Evolutionary conservation across 1,140 invertebrate genomes (phyloP), one percentile per base, ranked within the genome.

Genomic region (Pemphigus obesinymphae): DNA sequence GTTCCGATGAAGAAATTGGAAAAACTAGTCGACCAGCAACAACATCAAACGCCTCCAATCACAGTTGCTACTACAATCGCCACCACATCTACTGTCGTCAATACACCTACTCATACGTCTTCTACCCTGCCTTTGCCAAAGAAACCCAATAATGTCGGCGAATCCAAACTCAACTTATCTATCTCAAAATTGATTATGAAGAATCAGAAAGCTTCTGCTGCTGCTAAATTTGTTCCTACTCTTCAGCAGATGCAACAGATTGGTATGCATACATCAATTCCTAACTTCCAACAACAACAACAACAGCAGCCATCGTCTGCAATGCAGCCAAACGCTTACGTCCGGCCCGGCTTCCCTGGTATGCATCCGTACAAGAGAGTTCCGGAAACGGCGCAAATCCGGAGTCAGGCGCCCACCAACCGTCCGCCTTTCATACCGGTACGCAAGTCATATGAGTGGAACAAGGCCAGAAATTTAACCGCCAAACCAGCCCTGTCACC

Each of bases 1-100:
- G 82, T 84, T 29, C 29, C 82, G 0, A 83, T 83, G 58, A 83
- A 84, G 55, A 81, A 76, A 31, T 8, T 82, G 68, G 82, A 75
- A 76, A 53, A 72, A 34, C 15, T 63, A 37, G 76, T 80, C 20
- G 26, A 61, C 17, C 43, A 48, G 26, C 76, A 63, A 15, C 43
- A 34, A n/a, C n/a, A n/a, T n/a, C n/a, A n/a, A 17, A 63, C 40
- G 0, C 23, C 17, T 0, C n/a, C 37, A 15, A 8, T 17, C 13
- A 13, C n/a, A 7, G 34, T 43, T 10, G 2, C 75, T 43, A 0
- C 13, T 17, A 2, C 68, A 37, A 43, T n/a, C 45, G 29, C 23
- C 13, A 37, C 2, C 43, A 11, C 43, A 7, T 5, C 40, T 17
- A 3, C 68, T 7, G 13, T 13, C 11, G 23, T 7, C 5, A 40